phyloP scores from a whole-genome alignment of 2,888 invertebrate genomes.

The Ennomos quercinarius region DNA sequence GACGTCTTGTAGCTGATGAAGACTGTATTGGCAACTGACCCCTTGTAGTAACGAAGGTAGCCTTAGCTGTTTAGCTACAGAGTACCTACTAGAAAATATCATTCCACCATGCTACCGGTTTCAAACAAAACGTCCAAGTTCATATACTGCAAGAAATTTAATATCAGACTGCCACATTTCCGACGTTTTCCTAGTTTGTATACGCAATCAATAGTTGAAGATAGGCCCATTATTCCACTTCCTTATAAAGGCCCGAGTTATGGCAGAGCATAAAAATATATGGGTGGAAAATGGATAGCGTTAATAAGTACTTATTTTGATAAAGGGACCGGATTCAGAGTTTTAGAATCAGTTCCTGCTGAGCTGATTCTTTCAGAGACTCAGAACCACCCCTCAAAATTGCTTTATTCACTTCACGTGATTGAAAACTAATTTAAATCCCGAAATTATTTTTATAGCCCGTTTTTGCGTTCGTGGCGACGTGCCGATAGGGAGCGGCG shows the following conservation, averaged over 20 bases:
- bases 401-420: constrained; percentile 19
- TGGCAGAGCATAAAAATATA: constrained; percentile 31
- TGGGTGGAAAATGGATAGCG: constrained; percentile 24
- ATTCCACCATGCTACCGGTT: too few species aligned
- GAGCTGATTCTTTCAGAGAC: too few species aligned
- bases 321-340: not conserved
- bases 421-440: constrained; percentile 37
- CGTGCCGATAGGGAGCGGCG: constrained; percentile 21
- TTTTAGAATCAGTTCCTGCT: too few species aligned
- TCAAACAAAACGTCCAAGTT: not conserved
- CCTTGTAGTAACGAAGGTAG: too few species aligned
- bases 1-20: too few species aligned
- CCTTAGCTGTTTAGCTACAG: too few species aligned
- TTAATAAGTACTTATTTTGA: constrained; percentile 2
- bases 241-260: constrained; percentile 29
- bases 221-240: constrained; percentile 20
- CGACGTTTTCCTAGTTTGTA: constrained; percentile 35
- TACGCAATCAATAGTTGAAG: constrained; percentile 38
- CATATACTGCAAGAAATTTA: not conserved
- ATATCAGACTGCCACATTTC: constrained; percentile 20
- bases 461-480: constrained; percentile 29
- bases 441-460: constrained; percentile 37
- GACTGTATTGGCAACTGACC: too few species aligned
- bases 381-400: constrained; percentile 5
- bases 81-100: too few species aligned